phyloP scores from a whole-genome alignment of 2,113 vertebrate genomes.

The Eurystomus gularis region DNA sequence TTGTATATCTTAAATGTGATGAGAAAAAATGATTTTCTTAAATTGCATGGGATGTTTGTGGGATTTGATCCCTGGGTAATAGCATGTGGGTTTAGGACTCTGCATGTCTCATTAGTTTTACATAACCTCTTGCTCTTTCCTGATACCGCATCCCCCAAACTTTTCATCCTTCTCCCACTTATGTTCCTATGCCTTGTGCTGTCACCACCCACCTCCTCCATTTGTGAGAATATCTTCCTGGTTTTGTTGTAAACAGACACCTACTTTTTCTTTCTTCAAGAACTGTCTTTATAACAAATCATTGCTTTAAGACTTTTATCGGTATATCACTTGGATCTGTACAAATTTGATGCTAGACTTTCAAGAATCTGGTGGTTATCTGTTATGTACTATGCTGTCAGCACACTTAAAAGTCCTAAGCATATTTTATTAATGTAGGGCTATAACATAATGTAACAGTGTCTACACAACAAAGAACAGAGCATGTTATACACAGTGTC shows the following conservation, averaged over 20 bases:
- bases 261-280: not conserved
- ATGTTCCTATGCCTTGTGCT: not conserved
- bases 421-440: not conserved
- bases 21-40: slow-evolving; percentile 41
- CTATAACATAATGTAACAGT: not conserved
- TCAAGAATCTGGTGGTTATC: slow-evolving; percentile 22
- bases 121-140: slow-evolving; percentile 28
- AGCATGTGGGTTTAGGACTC: slow-evolving; percentile 43
- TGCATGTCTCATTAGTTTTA: slow-evolving; percentile 55
- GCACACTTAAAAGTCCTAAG: not conserved
- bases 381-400: slow-evolving; percentile 12
- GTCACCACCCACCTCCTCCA: not conserved
- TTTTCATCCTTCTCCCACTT: slow-evolving; percentile 7
- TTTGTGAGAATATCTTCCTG: not conserved
- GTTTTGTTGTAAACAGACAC: not conserved
- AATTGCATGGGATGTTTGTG: slow-evolving; percentile 36
- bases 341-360: not conserved
- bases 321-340: not conserved
- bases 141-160: slow-evolving; percentile 11
- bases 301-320: not conserved
- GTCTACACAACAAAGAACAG: not conserved
- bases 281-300: not conserved
- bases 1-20: slow-evolving; percentile 33
- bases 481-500: slow-evolving; percentile 7
- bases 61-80: slow-evolving; percentile 44